phyloP scores from a whole-genome alignment of 2,113 vertebrate genomes.

The Ahaetulla prasina region DNA sequence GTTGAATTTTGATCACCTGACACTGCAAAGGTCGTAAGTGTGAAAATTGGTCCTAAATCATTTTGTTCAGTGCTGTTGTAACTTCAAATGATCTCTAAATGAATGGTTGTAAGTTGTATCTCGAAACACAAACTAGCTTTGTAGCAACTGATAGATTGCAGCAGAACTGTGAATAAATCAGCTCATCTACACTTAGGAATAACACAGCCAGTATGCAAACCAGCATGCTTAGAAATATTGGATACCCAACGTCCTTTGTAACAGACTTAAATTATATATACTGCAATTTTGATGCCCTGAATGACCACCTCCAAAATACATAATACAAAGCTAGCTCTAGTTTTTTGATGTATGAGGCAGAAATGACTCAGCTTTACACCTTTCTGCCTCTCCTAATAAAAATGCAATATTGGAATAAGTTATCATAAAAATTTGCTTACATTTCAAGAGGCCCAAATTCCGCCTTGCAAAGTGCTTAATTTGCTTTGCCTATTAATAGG shows the following conservation, averaged over 20 bases:
- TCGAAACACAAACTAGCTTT: background rate
- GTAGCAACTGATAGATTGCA: background rate
- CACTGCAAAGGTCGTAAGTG: background rate
- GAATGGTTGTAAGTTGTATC: background rate
- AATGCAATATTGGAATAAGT: background rate
- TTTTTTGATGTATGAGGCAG: background rate
- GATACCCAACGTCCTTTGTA: background rate
- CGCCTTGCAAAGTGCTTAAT: background rate
- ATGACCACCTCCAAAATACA: background rate
- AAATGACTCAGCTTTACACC: background rate
- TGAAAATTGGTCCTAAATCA: background rate
- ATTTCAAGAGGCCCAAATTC: background rate
- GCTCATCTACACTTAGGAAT: background rate
- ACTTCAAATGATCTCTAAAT: background rate
- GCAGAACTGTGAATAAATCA: background rate
- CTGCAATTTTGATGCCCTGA: background rate
- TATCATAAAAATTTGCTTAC: background rate
- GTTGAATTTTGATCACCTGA: background rate
- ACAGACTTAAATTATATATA: background rate
- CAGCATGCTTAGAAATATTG: background rate
- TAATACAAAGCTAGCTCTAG: background rate
- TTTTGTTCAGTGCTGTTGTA: background rate
- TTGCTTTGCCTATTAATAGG: background rate
- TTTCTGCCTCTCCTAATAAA: background rate
- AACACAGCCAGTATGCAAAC: background rate